Evolutionary conservation across 2,113 vertebrate genomes (phyloP), one percentile per base, ranked within the genome.

Genomic region (Cebidichthys violaceus): DNA sequence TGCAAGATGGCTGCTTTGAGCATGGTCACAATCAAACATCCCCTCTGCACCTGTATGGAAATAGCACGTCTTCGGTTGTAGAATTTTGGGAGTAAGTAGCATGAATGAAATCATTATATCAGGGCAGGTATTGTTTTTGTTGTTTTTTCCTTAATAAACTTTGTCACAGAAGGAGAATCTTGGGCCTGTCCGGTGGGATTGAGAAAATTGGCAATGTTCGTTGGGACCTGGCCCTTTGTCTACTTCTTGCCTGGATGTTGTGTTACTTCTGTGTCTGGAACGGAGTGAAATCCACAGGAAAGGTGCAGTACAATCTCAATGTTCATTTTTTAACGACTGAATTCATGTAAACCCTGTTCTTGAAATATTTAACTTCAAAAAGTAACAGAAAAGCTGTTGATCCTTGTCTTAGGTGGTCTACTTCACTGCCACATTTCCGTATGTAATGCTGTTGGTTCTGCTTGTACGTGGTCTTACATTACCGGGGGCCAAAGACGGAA

Each of bases 81-180:
- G 97, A 99, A 84, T 99, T 98, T 93, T 99, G 98, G 98, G 98
- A 99, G 98, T 99, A 96, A 57, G 98, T 98, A 70, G 29, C 24
- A 61, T 43, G 1, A 67, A 70, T 65, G 13, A 60, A 61, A 35
- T 4, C 13, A 64, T 62, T 18, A 37, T 52, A 39, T 20, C 15
- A 74, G 22, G 0, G 2, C 8, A 54, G 57, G 15, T 9, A 27
- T 41, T 52, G 4, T 11, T 66, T 57, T 24, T 70, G 22, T 33
- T 54, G 2, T 14, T 11, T 59, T 20, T 72, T 81, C 9, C n/a
- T 66, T n/a, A 75, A 39, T 69, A 27, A 31, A 79, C 7, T 74
- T 50, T 84, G 10, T 79, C 61, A 22, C 88, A 99, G 98, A 95
- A 97, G 93, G 64, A 95, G 97, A 84, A 96, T 97, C 27, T 92